Base-by-base conservation (phyloP, 2,113 vertebrate genomes). In the Psilopsiagon aymara region DNA sequence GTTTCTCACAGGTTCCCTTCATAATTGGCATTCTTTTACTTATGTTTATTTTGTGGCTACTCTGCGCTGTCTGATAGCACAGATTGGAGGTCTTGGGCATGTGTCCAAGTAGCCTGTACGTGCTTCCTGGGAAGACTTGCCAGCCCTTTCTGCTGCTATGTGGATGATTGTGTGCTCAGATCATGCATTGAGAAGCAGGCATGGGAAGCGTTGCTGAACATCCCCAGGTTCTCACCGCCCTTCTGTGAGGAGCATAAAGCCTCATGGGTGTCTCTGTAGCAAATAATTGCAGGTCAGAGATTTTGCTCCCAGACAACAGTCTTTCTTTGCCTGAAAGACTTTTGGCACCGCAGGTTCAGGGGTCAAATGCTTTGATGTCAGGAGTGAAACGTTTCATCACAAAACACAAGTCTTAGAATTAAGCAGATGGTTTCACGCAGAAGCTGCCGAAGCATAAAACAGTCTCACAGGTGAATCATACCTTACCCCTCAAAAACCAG, bases 361-460 rank as follows among this genome's bases (percentile, higher is more conserved):
- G 93, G 95, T 96, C 95, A 96, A 70, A 73, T 25, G 86, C 97
- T 98, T 98, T 98, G 97, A 98, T 97, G 98, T 97, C 94, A 93
- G 88, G 68, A 69, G 92, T 74, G 83, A 97, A 96, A 94, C 57
- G 97, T 94, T 96, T 86, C 93, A 86, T 97, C 85, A 67, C 90
- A 85, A 90, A 98, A 96, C 95, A 94, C 55, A 97, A 80, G 84
- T 33, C 86, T 82, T 49, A 17, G 74, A 59, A 82, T 19, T 18
- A 89, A 96, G 97, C 98, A 98, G 98, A 98, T 98, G 98, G 92
- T 76, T 95, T 84, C 21, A 62, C 19, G 75, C 62, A 82, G 92
- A 88, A 88, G 78, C 53, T 85, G 85, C 83, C 28, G 33, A 18
- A 91, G 82, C 82, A 84, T 82, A 78, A 84, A 90, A 62, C 87